Evolutionary conservation across 2,113 vertebrate species (phyloP), one percentile per base, ranked within the genome.

Genomic region (Apistogramma diplotaenia): DNA sequence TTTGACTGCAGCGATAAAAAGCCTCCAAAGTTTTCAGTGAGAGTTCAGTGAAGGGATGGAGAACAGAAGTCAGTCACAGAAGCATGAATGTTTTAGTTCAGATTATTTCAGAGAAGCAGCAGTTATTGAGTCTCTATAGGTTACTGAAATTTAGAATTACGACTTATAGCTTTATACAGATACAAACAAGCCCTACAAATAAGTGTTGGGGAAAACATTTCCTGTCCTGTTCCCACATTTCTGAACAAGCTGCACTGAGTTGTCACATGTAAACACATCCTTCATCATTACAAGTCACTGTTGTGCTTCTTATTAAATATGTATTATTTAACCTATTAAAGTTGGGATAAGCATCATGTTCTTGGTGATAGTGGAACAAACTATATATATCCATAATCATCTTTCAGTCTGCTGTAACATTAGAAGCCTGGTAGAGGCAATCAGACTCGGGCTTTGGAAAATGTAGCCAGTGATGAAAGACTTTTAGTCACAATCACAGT

Each of bases 381-480:
- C n/a, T n/a, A n/a, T n/a, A 31, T 23, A 40, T 43, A 43, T 46
- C 62, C 62, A 67, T 46, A 46, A 19, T 67, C 8, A 6, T 23
- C 8, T 27, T 67, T 27, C 8, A 1, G 37, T 4, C 61, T 18
- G 0, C 27, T 46, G 62, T 46, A 67, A 46, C 46, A 46, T 67
- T 27, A 49, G 46, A 18, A 67, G 40, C 40, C 0, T 8, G 2
- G 35, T 9, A 67, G 23, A 46, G 8, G 21, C 27, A 67, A 67
- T 67, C 40, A 67, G 61, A 46, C 61, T 27, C 61, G 46, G 61
- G 37, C 61, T 67, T 67, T 67, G 25, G 61, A 46, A 67, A 67
- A 46, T 67, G 29, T 33, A n/a, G 61, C 21, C 53, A 43, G 5
- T 67, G 61, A 67, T 67, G 40, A 16, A 67, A 67, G 62, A 27